phyloP scores from a whole-genome alignment of 2,888 invertebrate genomes.

The Conomelus anceps region DNA sequence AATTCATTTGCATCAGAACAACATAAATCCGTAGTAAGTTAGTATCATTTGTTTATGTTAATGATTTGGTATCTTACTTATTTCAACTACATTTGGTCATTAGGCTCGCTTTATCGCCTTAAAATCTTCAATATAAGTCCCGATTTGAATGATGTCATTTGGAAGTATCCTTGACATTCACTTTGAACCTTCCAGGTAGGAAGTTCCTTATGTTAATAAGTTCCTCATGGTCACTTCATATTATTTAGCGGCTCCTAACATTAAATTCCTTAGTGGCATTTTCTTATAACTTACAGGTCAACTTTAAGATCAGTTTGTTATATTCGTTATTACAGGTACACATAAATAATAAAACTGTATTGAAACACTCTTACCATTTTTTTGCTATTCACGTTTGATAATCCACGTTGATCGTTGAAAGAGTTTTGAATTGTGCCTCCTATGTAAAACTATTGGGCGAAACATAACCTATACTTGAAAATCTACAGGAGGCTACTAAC shows the following conservation, averaged over 20 bases:
- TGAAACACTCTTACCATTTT: too few species aligned
- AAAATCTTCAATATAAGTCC: neutral
- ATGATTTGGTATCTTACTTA: neutral
- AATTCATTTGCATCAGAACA: neutral
- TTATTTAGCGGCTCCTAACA: neutral
- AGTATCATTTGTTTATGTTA: neutral
- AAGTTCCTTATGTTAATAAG: neutral
- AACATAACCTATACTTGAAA: too few species aligned
- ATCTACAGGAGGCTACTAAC: too few species aligned
- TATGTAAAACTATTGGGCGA: too few species aligned
- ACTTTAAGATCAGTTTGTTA: too few species aligned
- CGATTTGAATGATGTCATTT: neutral
- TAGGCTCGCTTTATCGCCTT: neutral
- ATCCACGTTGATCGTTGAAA: too few species aligned
- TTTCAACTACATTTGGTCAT: neutral
- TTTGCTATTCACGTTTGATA: too few species aligned
- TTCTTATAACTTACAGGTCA: too few species aligned
- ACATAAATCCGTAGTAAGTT: neutral
- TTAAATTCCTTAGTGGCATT: too few species aligned
- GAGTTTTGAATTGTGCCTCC: too few species aligned
- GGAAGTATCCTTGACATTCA: neutral
- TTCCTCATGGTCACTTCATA: neutral
- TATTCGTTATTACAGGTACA: too few species aligned
- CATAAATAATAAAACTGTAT: too few species aligned
- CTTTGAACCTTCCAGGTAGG: neutral